Conservation (phyloP, 1,140 invertebrate species). For the Chelonus insularis region DNA sequence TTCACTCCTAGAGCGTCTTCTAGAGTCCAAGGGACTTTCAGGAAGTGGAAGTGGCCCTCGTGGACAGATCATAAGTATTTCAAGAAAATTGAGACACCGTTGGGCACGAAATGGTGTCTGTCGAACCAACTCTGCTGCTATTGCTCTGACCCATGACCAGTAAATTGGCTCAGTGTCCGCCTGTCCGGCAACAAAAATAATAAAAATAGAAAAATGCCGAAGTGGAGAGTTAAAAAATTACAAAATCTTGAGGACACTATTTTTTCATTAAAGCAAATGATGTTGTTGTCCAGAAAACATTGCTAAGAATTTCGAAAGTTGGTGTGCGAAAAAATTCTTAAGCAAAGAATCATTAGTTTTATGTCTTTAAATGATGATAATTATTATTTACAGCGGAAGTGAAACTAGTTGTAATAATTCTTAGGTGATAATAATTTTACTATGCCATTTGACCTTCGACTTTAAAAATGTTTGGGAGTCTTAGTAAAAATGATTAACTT, state of each 20-base stretch:
- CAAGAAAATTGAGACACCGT: slow-evolving; percentile 54
- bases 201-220: slow-evolving; percentile 10
- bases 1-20: slow-evolving; percentile 53
- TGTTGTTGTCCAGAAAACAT: too few species aligned
- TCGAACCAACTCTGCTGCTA: slow-evolving; percentile 66
- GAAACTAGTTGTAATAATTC: slow-evolving; percentile 19
- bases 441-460: slow-evolving; percentile 8
- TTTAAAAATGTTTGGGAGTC: not conserved
- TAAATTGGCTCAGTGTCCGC: slow-evolving; percentile 63
- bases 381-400: slow-evolving; percentile 13
- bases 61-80: slow-evolving; percentile 55
- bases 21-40: slow-evolving; percentile 47
- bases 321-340: too few species aligned
- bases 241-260: too few species aligned
- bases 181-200: slow-evolving; percentile 58
- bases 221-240: too few species aligned
- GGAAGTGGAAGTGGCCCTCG: slow-evolving; percentile 45
- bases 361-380: too few species aligned
- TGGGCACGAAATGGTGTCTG: slow-evolving; percentile 66
- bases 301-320: not conserved
- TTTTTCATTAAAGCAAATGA: too few species aligned
- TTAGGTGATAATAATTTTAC: slow-evolving; percentile 8
- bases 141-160: slow-evolving; percentile 66
- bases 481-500: too few species aligned
- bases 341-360: too few species aligned